phyloP scores from a whole-genome alignment of 2,113 vertebrate species.

The Myrmecobius fasciatus region DNA sequence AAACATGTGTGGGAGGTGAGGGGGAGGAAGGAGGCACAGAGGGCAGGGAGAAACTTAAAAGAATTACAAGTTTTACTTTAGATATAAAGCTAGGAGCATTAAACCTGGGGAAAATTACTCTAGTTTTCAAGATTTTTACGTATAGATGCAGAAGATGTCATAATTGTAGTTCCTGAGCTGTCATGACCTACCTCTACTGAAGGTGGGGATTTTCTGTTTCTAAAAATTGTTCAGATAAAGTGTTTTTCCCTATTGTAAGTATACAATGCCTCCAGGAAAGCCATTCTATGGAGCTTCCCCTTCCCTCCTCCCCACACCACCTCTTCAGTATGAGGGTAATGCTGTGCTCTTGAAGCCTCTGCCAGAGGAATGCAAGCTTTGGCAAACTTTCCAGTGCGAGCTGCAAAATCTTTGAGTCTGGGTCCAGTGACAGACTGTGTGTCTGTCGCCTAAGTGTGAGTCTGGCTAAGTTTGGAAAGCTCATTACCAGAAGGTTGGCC shows the following conservation, averaged over 20 bases:
- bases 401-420: constrained; percentile 5
- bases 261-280: neutral
- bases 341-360: neutral
- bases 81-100: neutral
- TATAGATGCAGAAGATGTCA: neutral
- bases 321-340: neutral
- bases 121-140: neutral
- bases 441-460: neutral
- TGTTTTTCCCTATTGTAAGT: neutral
- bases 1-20: neutral
- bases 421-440: constrained; percentile 3
- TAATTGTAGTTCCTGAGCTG: neutral
- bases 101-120: neutral
- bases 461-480: constrained; percentile 4
- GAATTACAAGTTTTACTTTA: neutral
- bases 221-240: neutral
- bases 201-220: neutral
- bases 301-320: too few species aligned
- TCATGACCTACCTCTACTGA: neutral
- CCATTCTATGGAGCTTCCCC: neutral
- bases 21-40: neutral
- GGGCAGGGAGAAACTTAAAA: neutral
- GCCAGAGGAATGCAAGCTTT: neutral
- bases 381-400: neutral
- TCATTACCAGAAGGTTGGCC: constrained; percentile 3